Percentiles rank a stretch among this genome's conserved stretches.
Conservation (phyloP, 2,113 vertebrate genomes). For the Oncorhynchus masou region DNA sequence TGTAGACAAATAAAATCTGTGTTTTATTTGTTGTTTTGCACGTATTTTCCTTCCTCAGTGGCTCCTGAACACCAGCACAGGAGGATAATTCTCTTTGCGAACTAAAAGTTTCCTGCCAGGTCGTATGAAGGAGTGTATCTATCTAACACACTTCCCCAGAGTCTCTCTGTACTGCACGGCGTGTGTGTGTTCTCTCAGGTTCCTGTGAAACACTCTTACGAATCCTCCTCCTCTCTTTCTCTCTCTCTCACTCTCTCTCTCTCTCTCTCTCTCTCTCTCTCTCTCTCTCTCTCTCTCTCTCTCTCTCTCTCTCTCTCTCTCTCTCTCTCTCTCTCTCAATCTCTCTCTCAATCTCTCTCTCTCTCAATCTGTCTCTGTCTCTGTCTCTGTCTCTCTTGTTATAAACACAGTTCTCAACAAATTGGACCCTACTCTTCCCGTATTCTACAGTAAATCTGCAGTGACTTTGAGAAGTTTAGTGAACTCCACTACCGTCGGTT, state of each 20-base stretch:
- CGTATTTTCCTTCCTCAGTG: not conserved
- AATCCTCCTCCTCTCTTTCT: constrained; percentile 31
- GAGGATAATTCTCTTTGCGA: not conserved
- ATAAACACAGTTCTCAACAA: constrained; percentile 19
- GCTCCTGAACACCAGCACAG: not conserved
- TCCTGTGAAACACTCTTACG: constrained; percentile 24
- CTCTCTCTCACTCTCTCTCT: constrained; percentile 18
- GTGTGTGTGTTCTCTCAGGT: not conserved
- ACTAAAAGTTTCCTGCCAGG: constrained; percentile 9
- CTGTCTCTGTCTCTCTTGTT: constrained; percentile 11
- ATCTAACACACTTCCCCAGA: constrained; percentile 2
- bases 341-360: constrained; percentile 15
- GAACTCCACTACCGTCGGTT: constrained; percentile 5
- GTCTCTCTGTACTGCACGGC: not conserved
- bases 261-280: constrained; percentile 31
- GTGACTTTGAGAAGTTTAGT: constrained; percentile 39
- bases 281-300: constrained; percentile 23
- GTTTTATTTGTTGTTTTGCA: constrained; percentile 4
- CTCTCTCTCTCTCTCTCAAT: constrained; percentile 6
- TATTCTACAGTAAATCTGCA: constrained; percentile 39
- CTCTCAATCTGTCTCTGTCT: too few species aligned
- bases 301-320: too few species aligned
- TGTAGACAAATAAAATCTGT: not conserved
- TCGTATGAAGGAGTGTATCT: constrained; percentile 4
- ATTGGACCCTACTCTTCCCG: not conserved